Conservation (phyloP, 2,797 vertebrate species). For the Lagorchestes hirsutus region DNA sequence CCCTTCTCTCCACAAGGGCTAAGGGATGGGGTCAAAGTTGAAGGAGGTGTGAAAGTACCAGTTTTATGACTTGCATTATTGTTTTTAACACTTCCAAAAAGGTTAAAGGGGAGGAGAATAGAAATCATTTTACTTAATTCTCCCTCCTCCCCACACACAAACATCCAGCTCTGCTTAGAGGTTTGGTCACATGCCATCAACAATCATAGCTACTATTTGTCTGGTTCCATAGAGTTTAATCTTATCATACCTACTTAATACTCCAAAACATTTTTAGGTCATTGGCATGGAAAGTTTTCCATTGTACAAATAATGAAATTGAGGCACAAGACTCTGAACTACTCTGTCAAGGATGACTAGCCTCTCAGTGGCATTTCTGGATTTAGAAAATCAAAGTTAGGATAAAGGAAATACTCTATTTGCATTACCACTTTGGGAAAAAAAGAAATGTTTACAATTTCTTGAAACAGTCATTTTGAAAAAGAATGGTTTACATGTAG, state of each 20-base stretch:
- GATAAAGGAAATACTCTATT: neutral
- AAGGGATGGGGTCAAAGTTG: neutral
- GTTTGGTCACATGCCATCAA: neutral
- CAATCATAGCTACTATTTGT: neutral
- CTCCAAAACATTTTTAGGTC: neutral
- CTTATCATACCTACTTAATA: neutral
- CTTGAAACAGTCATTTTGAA: neutral
- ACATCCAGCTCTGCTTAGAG: neutral
- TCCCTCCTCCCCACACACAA: neutral
- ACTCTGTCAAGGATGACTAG: neutral
- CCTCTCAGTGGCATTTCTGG: too few relatives aligned
- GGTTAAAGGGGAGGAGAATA: neutral
- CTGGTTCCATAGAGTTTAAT: neutral
- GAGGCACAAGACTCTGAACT: neutral
- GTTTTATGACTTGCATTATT: neutral
- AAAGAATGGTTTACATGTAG: neutral
- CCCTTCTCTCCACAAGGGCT: neutral
- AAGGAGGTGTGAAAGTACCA: neutral
- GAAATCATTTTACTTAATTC: constrained; percentile 1
- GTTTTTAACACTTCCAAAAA: constrained; percentile 16
- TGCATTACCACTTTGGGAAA: constrained; percentile 8
- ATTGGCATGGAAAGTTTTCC: neutral
- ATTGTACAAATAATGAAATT: constrained; percentile 30
- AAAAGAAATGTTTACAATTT: neutral
- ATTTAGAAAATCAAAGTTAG: neutral